Conservation (phyloP, 2,797 vertebrate genomes). For the Eremophila alpestris region DNA sequence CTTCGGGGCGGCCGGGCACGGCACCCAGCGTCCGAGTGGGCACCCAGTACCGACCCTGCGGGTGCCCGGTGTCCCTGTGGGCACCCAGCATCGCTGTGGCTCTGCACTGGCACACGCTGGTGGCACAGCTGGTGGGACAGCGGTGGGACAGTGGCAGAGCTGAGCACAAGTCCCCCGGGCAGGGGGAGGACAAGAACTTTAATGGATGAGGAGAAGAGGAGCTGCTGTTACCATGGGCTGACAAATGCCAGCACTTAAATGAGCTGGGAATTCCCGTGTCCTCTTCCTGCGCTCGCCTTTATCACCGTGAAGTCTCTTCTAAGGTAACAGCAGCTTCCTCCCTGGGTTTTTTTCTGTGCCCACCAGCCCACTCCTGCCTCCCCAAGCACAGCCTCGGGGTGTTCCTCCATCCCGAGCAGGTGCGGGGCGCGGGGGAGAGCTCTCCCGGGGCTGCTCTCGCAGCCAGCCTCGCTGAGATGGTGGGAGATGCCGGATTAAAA, state of each 20-base stretch:
- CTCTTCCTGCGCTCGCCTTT: not conserved
- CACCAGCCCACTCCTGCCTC: not conserved
- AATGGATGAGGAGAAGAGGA: not conserved
- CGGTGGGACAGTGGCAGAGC: fast-evolving
- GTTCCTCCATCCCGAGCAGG: not conserved
- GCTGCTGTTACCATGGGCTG: not conserved
- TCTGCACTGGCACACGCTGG: fast-evolving
- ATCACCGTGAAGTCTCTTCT: not conserved
- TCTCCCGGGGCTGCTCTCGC: not conserved
- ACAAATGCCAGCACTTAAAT: not conserved
- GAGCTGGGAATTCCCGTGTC: not conserved
- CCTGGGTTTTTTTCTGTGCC: not conserved
- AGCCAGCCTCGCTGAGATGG: not conserved
- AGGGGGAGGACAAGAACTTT: not conserved
- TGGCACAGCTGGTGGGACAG: not conserved
- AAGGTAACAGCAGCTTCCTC: not conserved
- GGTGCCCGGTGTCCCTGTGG: not conserved
- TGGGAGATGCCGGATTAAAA: not conserved
- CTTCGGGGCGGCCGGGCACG: not conserved
- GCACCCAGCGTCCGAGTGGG: fast-evolving
- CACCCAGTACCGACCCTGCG: not conserved
- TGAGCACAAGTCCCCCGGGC: not conserved
- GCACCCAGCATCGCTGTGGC: not conserved
- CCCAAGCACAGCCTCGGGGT: not conserved
- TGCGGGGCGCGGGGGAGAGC: not conserved